These are phyloP conservation scores for Acanthochromis polyacanthus DNA, from an alignment of 2,113 vertebrate species.

Conservation along the genomic window DNA sequence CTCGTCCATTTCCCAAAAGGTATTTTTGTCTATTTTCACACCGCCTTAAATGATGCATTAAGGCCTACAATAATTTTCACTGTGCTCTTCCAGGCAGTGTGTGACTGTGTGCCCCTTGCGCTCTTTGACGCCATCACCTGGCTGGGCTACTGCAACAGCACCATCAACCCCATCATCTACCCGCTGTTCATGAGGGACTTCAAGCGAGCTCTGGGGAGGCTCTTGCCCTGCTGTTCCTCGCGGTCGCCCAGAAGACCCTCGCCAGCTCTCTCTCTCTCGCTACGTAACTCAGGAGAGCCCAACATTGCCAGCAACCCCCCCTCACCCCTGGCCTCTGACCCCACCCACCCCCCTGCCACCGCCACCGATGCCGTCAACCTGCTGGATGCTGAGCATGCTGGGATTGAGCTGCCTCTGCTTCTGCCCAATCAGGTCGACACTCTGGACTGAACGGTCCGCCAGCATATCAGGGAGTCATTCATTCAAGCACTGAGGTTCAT, in stretches of 20 bases:
- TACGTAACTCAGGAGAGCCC: conserved; percentile 92
- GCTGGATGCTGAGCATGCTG: conserved; percentile 74
- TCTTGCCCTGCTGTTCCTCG: conserved; percentile 88
- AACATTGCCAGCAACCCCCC: conserved; percentile 81
- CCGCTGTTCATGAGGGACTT: conserved; percentile 98
- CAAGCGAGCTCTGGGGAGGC: conserved; percentile 91
- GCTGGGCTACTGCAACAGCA: conserved; percentile 99
- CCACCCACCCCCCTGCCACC: conserved; percentile 69
- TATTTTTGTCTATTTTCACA: background rate
- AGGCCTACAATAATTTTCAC: background rate
- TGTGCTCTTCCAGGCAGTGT: conserved; percentile 85
- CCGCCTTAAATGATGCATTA: background rate
- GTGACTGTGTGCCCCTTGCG: conserved; percentile 87
- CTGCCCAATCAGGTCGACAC: conserved; percentile 82
- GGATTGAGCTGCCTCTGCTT: conserved; percentile 77
- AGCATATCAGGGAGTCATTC: background rate
- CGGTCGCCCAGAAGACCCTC: conserved; percentile 82
- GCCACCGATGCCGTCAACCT: conserved; percentile 79
- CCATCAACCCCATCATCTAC: conserved; percentile 98
- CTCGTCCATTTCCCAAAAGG: background rate
- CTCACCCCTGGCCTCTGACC: conserved; percentile 79
- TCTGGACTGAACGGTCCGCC: conserved; percentile 74
- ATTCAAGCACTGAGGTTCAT: background rate
- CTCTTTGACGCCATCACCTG: conserved; percentile 96
- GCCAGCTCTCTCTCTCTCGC: conserved; percentile 89